Percentiles rank a stretch among this genome's conserved stretches.
Conservation (phyloP, 2,113 vertebrate species). For the Anolis carolinensis region DNA sequence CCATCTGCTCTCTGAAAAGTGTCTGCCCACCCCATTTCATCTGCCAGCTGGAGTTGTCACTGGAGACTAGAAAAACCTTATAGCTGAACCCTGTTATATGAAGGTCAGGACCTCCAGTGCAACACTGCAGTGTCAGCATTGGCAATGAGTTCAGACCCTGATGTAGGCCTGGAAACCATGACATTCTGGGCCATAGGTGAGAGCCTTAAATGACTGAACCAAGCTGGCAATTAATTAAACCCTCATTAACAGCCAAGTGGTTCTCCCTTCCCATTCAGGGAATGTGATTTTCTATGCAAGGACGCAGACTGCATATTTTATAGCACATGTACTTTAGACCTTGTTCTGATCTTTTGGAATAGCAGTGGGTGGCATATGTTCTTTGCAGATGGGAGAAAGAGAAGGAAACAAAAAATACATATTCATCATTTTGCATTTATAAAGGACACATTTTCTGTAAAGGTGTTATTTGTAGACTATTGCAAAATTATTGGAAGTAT, state of each 20-base stretch:
- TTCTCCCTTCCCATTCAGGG: slow-evolving; percentile 50
- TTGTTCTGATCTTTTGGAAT: slow-evolving; percentile 64
- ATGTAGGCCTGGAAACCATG: slow-evolving; percentile 63
- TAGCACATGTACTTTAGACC: slow-evolving; percentile 60
- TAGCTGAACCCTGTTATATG: slow-evolving; percentile 66
- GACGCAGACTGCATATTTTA: slow-evolving; percentile 70
- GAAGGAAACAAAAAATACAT: slow-evolving; percentile 54
- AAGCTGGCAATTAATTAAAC: slow-evolving; percentile 70
- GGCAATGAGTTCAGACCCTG: slow-evolving; percentile 62
- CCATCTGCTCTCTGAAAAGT: slow-evolving; percentile 59
- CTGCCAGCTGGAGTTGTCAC: slow-evolving; percentile 67
- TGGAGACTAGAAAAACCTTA: slow-evolving; percentile 55
- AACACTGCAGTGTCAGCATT: slow-evolving; percentile 69
- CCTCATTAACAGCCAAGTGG: slow-evolving; percentile 66
- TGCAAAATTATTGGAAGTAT: slow-evolving; percentile 8
- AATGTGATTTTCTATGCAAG: slow-evolving; percentile 59
- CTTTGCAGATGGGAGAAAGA: slow-evolving; percentile 66
- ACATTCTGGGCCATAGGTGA: slow-evolving; percentile 69
- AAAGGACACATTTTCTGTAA: slow-evolving; percentile 42
- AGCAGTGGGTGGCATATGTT: slow-evolving; percentile 59
- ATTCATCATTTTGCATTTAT: slow-evolving; percentile 58
- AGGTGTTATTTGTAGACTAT: slow-evolving; percentile 20
- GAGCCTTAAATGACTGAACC: slow-evolving; percentile 63
- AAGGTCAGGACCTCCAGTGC: slow-evolving; percentile 64
- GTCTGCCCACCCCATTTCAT: slow-evolving; percentile 58